Conservation (phyloP, 2,888 invertebrate species). For the Zeuzera pyrina region DNA sequence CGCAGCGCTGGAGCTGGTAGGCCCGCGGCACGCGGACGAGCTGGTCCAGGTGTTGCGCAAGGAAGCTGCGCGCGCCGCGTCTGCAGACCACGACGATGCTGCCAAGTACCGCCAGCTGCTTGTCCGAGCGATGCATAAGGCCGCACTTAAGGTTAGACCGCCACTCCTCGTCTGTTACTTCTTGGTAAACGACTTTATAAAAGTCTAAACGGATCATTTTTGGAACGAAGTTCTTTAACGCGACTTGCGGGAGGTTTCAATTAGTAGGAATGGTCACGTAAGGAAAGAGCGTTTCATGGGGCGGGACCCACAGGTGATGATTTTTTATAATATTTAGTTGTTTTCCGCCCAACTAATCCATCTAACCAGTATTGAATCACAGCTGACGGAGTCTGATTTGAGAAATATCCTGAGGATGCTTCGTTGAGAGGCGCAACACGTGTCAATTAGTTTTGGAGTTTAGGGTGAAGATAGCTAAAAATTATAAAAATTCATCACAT, state of each 20-base stretch:
- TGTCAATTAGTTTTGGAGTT: too few relatives aligned
- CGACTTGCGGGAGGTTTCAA: too few relatives aligned
- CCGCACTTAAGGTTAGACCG: conserved; percentile 82
- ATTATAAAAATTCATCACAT: too few relatives aligned
- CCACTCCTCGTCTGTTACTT: background rate
- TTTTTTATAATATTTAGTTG: too few relatives aligned
- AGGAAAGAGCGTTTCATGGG: background rate
- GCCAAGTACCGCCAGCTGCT: conserved; percentile 96
- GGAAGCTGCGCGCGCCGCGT: conserved; percentile 90
- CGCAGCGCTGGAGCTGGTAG: conserved; percentile 91
- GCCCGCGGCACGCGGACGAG: conserved; percentile 94
- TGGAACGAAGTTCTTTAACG: too few relatives aligned
- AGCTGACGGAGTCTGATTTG: too few relatives aligned
- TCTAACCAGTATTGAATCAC: too few relatives aligned
- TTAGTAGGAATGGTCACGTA: background rate
- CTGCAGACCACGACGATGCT: conserved; percentile 94
- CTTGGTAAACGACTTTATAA: background rate
- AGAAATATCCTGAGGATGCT: too few relatives aligned
- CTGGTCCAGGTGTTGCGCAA: conserved; percentile 94
- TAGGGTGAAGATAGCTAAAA: too few relatives aligned
- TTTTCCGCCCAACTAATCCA: too few relatives aligned
- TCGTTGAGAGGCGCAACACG: too few relatives aligned
- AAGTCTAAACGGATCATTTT: background rate
- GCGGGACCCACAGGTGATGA: too few relatives aligned
- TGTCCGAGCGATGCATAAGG: conserved; percentile 94